These are phyloP conservation scores for Ypsolopha scabrella DNA, from an alignment of 2,888 invertebrate genomes.

Conservation along the genomic window DNA sequence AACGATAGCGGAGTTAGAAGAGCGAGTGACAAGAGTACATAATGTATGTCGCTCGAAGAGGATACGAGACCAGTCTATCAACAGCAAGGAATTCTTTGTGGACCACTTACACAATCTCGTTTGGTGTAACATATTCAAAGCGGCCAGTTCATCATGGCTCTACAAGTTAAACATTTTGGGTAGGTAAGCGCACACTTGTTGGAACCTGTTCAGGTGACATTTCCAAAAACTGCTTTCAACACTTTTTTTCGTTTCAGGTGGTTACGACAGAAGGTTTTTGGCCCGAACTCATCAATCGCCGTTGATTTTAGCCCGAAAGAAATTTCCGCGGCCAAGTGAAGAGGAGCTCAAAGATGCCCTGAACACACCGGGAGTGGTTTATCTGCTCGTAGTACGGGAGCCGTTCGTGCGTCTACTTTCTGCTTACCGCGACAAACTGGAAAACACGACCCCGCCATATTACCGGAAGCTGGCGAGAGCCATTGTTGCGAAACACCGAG, in stretches of 20 bases:
- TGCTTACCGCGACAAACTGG: slow-evolving; percentile 80
- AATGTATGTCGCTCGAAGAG: slow-evolving; percentile 56
- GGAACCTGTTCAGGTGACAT: slow-evolving; percentile 3
- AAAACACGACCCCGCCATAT: slow-evolving; percentile 76
- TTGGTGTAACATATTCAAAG: slow-evolving; percentile 83
- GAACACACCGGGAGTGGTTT: slow-evolving; percentile 70
- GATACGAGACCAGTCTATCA: slow-evolving; percentile 56
- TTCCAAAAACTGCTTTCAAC: background rate
- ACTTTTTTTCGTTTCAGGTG: slow-evolving; percentile 45
- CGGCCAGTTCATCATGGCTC: slow-evolving; percentile 84
- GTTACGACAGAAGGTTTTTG: slow-evolving; percentile 71
- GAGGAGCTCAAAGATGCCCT: slow-evolving; percentile 73
- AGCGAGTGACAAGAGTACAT: slow-evolving; percentile 51
- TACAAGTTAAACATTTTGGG: slow-evolving; percentile 83
- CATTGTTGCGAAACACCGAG: slow-evolving; percentile 73
- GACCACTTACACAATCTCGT: slow-evolving; percentile 75
- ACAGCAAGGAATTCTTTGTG: slow-evolving; percentile 81
- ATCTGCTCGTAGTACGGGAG: slow-evolving; percentile 78
- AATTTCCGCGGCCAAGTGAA: slow-evolving; percentile 76
- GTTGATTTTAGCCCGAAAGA: slow-evolving; percentile 74
- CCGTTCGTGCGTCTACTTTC: slow-evolving; percentile 80
- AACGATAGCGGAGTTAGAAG: slow-evolving; percentile 56
- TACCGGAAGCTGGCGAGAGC: slow-evolving; percentile 76
- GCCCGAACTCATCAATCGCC: slow-evolving; percentile 73
- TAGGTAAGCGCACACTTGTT: slow-evolving; percentile 28